phyloP scores from a whole-genome alignment of 1,140 invertebrate species.

The Listronotus oregonensis region DNA sequence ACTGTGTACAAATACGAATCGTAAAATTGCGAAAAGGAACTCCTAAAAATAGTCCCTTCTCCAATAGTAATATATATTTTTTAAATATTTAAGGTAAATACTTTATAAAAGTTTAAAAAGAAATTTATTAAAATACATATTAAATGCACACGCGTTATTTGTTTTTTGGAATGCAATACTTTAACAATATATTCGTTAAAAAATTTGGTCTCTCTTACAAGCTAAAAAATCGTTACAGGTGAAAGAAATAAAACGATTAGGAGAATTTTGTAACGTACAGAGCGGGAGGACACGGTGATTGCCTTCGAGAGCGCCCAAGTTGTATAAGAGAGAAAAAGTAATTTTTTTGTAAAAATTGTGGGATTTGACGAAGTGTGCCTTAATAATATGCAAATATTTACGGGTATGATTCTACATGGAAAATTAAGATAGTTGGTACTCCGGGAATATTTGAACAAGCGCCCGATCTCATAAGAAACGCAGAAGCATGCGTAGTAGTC shows the following conservation, averaged over 20 bases:
- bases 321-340: too few relatives aligned
- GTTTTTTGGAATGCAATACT: constrained; percentile 34
- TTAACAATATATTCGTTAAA: constrained; percentile 32
- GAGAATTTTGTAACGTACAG: too few relatives aligned
- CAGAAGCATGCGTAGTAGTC: too few relatives aligned
- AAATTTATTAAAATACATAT: constrained; percentile 40
- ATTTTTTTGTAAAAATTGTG: too few relatives aligned
- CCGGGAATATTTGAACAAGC: too few relatives aligned
- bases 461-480: too few relatives aligned
- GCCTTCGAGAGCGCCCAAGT: too few relatives aligned
- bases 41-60: constrained; percentile 27
- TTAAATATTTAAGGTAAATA: constrained; percentile 32
- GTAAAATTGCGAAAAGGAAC: constrained; percentile 21
- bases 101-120: constrained; percentile 33
- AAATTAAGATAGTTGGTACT: too few relatives aligned
- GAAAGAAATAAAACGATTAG: background rate
- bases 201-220: constrained; percentile 38
- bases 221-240: constrained; percentile 18
- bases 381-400: too few relatives aligned
- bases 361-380: too few relatives aligned
- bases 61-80: constrained; percentile 19
- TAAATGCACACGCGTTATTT: constrained; percentile 21
- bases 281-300: too few relatives aligned
- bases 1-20: constrained; percentile 32
- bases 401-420: too few relatives aligned